Percentiles rank a stretch among this genome's conserved stretches.
Evolutionary conservation across 2,113 vertebrate species (phyloP).

Genomic region (Eulacestoma nigropectus): DNA sequence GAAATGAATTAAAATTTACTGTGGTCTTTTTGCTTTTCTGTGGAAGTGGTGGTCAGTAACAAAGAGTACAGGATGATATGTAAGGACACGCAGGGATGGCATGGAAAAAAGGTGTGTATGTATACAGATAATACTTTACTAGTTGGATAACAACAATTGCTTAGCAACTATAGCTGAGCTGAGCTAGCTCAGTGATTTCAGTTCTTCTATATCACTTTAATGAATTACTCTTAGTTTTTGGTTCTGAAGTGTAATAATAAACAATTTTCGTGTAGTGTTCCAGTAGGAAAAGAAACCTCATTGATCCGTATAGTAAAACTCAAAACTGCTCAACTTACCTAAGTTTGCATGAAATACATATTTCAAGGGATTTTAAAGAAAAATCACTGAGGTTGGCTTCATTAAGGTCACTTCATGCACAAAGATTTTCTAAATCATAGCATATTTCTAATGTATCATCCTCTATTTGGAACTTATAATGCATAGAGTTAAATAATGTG

Average conservation of each 20-base stretch:
- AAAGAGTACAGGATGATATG: background rate
- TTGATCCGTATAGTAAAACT: background rate
- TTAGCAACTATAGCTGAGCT: background rate
- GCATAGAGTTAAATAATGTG: fast-evolving
- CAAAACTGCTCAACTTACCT: background rate
- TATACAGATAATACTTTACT: background rate
- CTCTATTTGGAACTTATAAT: background rate
- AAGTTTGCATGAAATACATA: fast-evolving
- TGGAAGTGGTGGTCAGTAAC: background rate
- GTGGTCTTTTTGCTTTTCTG: background rate
- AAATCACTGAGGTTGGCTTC: background rate
- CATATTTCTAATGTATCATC: background rate
- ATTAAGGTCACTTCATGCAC: background rate
- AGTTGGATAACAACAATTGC: background rate
- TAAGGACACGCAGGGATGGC: background rate
- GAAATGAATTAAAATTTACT: background rate
- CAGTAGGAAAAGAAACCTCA: background rate
- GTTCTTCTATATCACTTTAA: background rate
- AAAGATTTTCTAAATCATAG: background rate
- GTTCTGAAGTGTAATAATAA: background rate
- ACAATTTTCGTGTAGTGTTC: background rate
- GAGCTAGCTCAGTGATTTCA: background rate
- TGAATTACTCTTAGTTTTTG: background rate
- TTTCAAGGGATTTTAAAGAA: background rate
- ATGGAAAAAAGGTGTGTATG: background rate